Evolutionary conservation across 1,140 invertebrate species (phyloP).

Genomic region (Xylocopa sonorina): DNA sequence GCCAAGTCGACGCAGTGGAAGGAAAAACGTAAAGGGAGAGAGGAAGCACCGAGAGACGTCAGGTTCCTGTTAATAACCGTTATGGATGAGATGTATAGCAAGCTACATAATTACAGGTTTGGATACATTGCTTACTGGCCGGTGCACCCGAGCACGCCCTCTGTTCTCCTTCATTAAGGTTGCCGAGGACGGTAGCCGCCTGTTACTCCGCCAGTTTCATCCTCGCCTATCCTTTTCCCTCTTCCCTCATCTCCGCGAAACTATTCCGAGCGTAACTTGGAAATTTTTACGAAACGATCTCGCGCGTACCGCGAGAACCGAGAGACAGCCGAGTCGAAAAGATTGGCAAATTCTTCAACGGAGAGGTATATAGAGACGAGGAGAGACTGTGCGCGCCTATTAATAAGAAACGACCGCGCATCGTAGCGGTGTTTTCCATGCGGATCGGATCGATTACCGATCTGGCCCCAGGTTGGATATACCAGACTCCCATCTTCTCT

Average conservation of each 20-base stretch:
- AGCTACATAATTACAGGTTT: conserved; percentile 79
- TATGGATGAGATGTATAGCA: conserved; percentile 75
- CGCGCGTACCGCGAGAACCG: too few relatives aligned
- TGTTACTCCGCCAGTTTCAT: conserved; percentile 71
- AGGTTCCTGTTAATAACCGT: conserved; percentile 77
- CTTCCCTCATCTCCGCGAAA: too few relatives aligned
- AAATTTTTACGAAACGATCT: too few relatives aligned
- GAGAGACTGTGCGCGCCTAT: conserved; percentile 70
- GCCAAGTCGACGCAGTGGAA: conserved; percentile 49
- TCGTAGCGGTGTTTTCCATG: conserved; percentile 72
- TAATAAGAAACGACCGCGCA: conserved; percentile 75
- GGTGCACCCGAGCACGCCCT: conserved; percentile 79
- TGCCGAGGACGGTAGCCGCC: conserved; percentile 77
- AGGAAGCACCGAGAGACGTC: conserved; percentile 62
- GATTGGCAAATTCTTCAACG: not conserved
- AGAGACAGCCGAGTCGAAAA: not conserved
- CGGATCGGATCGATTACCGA: conserved; percentile 77
- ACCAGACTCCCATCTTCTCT: conserved; percentile 34
- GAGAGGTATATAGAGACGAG: not conserved
- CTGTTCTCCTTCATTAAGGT: conserved; percentile 80
- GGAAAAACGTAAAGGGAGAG: conserved; percentile 35
- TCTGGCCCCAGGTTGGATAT: conserved; percentile 61
- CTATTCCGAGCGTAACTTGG: too few relatives aligned
- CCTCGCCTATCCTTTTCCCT: conserved; percentile 23
- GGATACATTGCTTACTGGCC: conserved; percentile 78